Conservation (phyloP, 2,113 vertebrate genomes). For the Bungarus multicinctus region DNA sequence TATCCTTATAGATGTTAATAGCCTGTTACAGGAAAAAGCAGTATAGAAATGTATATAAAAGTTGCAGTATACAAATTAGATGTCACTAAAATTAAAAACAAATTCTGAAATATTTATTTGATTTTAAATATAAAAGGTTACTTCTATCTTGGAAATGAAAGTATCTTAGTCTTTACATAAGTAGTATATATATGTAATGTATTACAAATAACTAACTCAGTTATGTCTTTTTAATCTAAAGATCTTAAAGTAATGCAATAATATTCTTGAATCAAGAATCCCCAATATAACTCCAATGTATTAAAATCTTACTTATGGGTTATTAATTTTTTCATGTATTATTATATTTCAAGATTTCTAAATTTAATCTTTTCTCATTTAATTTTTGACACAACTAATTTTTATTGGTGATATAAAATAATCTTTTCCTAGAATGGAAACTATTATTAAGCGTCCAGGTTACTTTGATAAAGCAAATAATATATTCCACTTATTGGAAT, state of each 20-base stretch:
- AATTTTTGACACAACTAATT: not conserved
- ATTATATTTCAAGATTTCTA: not conserved
- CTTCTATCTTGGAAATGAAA: not conserved
- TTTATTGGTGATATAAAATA: not conserved
- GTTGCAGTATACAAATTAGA: not conserved
- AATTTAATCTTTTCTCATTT: not conserved
- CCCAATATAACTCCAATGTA: not conserved
- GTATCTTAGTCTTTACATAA: conserved; percentile 7
- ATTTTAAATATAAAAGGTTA: not conserved
- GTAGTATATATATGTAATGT: not conserved
- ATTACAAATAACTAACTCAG: conserved; percentile 27
- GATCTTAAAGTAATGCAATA: conserved; percentile 43
- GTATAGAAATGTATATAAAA: not conserved
- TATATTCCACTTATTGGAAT: not conserved
- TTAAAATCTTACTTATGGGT: not conserved
- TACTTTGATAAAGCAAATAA: not conserved
- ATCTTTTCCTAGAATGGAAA: not conserved
- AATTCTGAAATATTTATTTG: not conserved
- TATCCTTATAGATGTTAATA: conserved; percentile 16
- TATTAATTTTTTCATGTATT: not conserved
- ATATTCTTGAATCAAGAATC: conserved; percentile 45
- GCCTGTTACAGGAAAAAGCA: not conserved
- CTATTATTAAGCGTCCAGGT: not conserved
- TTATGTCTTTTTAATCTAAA: not conserved
- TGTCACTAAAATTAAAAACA: not conserved